Evolutionary conservation across 1,140 invertebrate genomes (phyloP).

Genomic region (Nautilus pompilius): DNA sequence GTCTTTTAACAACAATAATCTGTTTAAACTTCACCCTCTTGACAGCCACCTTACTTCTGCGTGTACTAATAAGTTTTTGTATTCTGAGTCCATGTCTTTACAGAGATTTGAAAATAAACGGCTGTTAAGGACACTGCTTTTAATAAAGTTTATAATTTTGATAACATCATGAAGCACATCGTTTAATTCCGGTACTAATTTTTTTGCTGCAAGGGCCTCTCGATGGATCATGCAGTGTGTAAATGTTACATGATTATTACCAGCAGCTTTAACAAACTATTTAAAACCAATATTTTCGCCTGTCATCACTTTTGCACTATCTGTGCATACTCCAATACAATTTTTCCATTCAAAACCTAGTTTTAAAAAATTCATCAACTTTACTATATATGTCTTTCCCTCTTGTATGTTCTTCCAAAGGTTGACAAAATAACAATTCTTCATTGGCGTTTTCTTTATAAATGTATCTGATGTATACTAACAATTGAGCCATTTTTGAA

Average conservation of each 20-base stretch:
- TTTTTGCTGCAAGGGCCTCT: neutral
- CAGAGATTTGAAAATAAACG: neutral
- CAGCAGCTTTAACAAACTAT: neutral
- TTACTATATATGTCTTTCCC: neutral
- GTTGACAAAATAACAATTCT: neutral
- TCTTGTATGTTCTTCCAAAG: neutral
- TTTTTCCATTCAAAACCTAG: conserved; percentile 2
- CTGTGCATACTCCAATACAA: conserved; percentile 1
- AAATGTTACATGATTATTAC: neutral
- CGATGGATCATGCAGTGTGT: neutral
- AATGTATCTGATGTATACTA: neutral
- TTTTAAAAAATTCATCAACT: neutral
- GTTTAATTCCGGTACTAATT: conserved; percentile 1
- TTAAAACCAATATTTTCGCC: neutral
- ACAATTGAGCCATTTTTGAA: neutral
- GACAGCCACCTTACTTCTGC: neutral
- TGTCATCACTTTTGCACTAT: neutral
- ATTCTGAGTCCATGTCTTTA: neutral
- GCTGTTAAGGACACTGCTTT: neutral
- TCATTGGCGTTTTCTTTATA: neutral
- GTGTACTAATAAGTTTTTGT: neutral
- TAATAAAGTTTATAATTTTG: conserved; percentile 2
- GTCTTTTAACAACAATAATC: neutral
- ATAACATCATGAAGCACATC: neutral
- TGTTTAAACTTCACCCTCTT: neutral